phyloP scores from a whole-genome alignment of 1,140 invertebrate species.

The Portunus trituberculatus region DNA sequence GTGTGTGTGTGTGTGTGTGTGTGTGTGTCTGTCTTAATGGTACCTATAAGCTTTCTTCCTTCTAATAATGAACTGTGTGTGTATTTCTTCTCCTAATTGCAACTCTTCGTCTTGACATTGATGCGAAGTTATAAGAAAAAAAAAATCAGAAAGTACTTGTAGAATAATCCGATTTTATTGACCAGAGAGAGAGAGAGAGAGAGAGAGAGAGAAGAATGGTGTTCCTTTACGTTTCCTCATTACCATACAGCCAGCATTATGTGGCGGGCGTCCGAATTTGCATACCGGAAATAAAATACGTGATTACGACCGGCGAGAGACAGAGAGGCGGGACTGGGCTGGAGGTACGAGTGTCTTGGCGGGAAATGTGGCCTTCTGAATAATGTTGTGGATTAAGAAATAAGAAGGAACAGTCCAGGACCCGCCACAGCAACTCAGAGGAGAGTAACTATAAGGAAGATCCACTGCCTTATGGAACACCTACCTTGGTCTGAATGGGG shows the following conservation, averaged over 20 bases:
- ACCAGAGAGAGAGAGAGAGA: background rate
- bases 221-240: conserved; percentile 51
- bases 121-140: background rate
- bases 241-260: conserved; percentile 53
- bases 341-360: conserved; percentile 2
- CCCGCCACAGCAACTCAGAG: background rate
- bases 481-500: too few relatives aligned
- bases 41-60: background rate
- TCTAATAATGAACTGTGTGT: background rate
- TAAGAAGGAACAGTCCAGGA: background rate
- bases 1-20: background rate
- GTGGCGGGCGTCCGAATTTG: conserved; percentile 20
- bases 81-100: background rate
- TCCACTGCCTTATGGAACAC: too few relatives aligned
- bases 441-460: too few relatives aligned
- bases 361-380: background rate
- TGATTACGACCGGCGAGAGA: conserved; percentile 29
- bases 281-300: conserved; percentile 64
- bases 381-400: conserved; percentile 4
- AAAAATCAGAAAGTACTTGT: background rate
- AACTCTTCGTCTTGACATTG: background rate
- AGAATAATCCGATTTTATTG: background rate
- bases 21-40: background rate
- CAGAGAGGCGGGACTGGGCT: background rate
- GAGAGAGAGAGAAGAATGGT: conserved; percentile 18